A percentile compares a stretch with the other conserved stretches of the same genome.
These are phyloP conservation scores for Zoanthus sociatus DNA, from an alignment of 92 coral and sea anemone species.

Conservation along the genomic window DNA sequence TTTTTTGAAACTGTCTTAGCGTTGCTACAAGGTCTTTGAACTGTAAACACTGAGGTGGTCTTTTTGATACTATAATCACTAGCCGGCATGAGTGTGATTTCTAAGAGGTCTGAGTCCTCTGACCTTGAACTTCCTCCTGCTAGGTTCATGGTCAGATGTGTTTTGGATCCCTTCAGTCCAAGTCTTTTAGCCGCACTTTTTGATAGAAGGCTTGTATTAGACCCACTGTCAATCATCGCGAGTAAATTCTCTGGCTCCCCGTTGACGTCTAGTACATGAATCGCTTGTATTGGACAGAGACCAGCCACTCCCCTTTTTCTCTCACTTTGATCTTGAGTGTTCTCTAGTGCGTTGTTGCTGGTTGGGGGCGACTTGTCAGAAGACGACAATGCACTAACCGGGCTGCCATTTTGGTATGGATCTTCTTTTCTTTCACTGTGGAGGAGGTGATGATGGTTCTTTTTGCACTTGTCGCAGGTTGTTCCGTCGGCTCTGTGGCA, in stretches of 20 bases:
- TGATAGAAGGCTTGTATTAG: slow-evolving; percentile 66
- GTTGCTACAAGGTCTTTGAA: slow-evolving; percentile 62
- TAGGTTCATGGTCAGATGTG: slow-evolving; percentile 73
- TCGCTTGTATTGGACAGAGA: slow-evolving; percentile 67
- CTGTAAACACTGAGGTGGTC: slow-evolving; percentile 46
- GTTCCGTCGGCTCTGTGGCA: slow-evolving; percentile 59
- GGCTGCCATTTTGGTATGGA: slow-evolving; percentile 1
- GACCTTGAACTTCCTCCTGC: slow-evolving; percentile 61
- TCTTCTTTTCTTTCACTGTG: slow-evolving; percentile 49
- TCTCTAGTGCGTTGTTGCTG: slow-evolving; percentile 9
- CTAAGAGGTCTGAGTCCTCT: slow-evolving; percentile 51
- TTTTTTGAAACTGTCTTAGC: slow-evolving; percentile 64
- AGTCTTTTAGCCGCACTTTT: slow-evolving; percentile 58
- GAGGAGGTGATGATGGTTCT: slow-evolving; percentile 63
- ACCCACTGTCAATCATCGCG: slow-evolving; percentile 68
- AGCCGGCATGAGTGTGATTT: slow-evolving; percentile 40
- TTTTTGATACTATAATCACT: slow-evolving; percentile 51
- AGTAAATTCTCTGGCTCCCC: slow-evolving; percentile 57
- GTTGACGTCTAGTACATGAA: slow-evolving; percentile 42
- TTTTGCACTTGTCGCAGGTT: slow-evolving; percentile 61
- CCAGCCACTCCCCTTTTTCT: slow-evolving; percentile 37
- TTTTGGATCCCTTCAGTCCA: slow-evolving; percentile 57
- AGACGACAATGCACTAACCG: slow-evolving; percentile 1
- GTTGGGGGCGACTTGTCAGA: slow-evolving; percentile 3
- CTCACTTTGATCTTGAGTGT: slow-evolving; percentile 27